A percentile compares a stretch with the other conserved stretches of the same genome.
Conservation (phyloP, 2,113 vertebrate genomes). For the Columba janthina region DNA sequence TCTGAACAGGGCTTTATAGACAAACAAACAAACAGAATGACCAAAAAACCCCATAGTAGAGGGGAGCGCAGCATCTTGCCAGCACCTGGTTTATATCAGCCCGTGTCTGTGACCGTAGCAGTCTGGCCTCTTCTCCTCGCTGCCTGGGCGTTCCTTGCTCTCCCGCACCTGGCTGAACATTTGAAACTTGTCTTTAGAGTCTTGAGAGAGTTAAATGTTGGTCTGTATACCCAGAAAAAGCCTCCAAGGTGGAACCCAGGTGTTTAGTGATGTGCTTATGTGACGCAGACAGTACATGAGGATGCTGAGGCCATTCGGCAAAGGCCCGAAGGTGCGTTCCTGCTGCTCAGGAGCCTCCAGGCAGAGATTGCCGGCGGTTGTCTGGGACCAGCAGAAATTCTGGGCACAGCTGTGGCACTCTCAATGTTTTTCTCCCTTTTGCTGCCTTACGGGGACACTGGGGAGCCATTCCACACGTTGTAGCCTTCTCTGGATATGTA, state of each 20-base stretch:
- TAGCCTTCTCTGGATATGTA: not conserved
- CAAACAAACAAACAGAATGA: not conserved
- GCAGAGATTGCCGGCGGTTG: not conserved
- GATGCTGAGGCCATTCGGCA: not conserved
- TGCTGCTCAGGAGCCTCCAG: not conserved
- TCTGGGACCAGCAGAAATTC: not conserved
- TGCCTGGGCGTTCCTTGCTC: not conserved
- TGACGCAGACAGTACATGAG: not conserved
- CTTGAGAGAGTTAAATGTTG: not conserved
- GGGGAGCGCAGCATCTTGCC: not conserved
- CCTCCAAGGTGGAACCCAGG: not conserved
- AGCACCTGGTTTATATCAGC: not conserved
- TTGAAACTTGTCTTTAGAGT: not conserved
- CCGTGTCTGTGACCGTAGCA: not conserved
- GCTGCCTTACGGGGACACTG: not conserved
- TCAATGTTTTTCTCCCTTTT: not conserved
- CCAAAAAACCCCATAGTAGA: not conserved
- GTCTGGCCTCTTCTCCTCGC: not conserved
- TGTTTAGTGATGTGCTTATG: not conserved
- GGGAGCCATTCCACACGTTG: accelerated
- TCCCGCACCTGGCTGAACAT: not conserved
- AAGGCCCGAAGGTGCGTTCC: accelerated
- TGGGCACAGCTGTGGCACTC: not conserved
- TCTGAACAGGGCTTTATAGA: not conserved
- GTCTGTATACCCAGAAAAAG: not conserved